These are phyloP conservation scores for Pomatostomus ruficeps DNA, from an alignment of 2,113 vertebrate genomes.

Conservation along the genomic window DNA sequence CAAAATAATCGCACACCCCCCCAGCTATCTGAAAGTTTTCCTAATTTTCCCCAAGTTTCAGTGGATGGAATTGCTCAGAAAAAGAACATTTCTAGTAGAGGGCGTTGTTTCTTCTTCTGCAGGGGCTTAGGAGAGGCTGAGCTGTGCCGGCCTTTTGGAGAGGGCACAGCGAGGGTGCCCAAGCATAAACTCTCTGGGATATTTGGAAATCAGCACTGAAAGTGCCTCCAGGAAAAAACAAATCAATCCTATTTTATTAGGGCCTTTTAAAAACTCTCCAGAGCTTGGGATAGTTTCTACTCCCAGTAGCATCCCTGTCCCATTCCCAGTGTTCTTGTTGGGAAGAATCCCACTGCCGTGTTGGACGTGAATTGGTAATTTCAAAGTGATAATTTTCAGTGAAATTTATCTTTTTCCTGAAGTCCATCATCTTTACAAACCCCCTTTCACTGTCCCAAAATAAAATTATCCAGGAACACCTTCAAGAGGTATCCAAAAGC, in stretches of 20 bases:
- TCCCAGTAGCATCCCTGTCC: not conserved
- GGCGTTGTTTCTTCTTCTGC: not conserved
- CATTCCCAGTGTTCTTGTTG: not conserved
- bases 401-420: not conserved
- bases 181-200: not conserved
- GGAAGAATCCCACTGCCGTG: not conserved
- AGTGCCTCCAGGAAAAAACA: not conserved
- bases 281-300: not conserved
- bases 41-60: not conserved
- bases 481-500: not conserved
- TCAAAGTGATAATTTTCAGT: not conserved
- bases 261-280: not conserved
- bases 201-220: not conserved
- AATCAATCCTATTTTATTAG: not conserved
- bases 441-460: not conserved
- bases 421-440: not conserved
- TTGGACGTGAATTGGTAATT: not conserved
- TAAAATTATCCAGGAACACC: fast-evolving
- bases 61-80: not conserved
- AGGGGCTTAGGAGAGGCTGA: not conserved
- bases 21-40: not conserved
- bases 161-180: not conserved
- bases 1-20: not conserved
- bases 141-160: not conserved
- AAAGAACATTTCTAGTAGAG: not conserved